Evolutionary conservation across 2,113 vertebrate genomes (phyloP), one percentile per base, ranked within the genome.

Genomic region (Thamnophis sirtalis): DNA sequence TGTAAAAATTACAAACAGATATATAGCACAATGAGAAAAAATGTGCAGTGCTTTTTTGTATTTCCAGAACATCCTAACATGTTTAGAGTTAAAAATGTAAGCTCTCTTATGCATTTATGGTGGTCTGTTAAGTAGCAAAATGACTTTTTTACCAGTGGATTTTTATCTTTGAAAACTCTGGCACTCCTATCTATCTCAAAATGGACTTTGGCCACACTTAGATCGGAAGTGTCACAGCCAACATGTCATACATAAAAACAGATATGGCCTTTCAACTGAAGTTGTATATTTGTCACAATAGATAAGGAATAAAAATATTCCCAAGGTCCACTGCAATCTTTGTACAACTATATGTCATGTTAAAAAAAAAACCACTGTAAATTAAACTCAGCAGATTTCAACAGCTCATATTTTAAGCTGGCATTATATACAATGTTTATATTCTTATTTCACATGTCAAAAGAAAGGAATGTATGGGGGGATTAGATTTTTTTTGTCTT

Each of bases 361-460:
- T 60, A 92, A 17, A 89, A 85, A 92, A 84, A 89, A 89, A 56
- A 33, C 84, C 17, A 13, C 38, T 53, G 49, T n/a, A 86, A 86
- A 92, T 89, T 89, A 89, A 63, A 33, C 49, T 92, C 88, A 85
- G 55, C 73, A 48, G 56, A n/a, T 86, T 84, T 26, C 38, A 84
- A 92, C 4, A 1, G 50, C 24, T 91, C 58, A 73, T 50, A 53
- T 91, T 73, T 54, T 51, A 54, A 3, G 54, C 17, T 0, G 22
- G 84, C 73, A 91, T 58, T 9, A 13, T 0, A 0, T 0, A 60
- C 58, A 85, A 94, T 0, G 49, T 9, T 38, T 33, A 24, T 60
- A 87, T 17, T 17, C 33, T 87, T 1, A 51, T 92, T 93, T 87
- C 48, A 84, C 10, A 84, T 0, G 15, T 1, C 26, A 19, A 84